Conservation (phyloP, 1,140 invertebrate species). For the Solenopsis invicta region DNA sequence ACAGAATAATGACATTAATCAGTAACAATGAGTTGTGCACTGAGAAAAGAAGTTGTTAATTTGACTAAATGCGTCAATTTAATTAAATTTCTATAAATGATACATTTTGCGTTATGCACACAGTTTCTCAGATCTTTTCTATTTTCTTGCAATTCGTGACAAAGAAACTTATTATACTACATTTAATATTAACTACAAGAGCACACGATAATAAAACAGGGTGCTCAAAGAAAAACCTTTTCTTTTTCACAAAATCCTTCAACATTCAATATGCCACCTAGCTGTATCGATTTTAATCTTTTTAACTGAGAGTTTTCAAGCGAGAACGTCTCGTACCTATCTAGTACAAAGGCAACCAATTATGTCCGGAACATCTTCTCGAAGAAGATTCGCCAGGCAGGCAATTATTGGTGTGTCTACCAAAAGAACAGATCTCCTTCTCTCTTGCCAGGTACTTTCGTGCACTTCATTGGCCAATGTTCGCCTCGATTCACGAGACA, state of each 20-base stretch:
- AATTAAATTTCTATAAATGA: too few species aligned
- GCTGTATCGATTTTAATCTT: conserved; percentile 51
- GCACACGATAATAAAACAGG: conserved; percentile 6
- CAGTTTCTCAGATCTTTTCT: neutral
- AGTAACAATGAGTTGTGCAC: neutral
- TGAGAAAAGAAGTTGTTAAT: too few species aligned
- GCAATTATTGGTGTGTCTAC: conserved; percentile 69
- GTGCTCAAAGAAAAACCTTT: conserved; percentile 14
- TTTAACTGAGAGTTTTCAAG: conserved; percentile 39
- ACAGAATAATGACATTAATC: neutral
- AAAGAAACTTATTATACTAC: neutral
- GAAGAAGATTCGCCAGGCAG: conserved; percentile 59
- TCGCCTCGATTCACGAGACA: conserved; percentile 33
- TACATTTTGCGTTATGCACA: neutral
- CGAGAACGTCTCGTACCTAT: conserved; percentile 44
- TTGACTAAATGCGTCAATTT: too few species aligned
- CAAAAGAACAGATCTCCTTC: conserved; percentile 53
- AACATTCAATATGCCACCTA: conserved; percentile 33
- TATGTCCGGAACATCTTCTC: conserved; percentile 68
- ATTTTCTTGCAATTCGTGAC: neutral
- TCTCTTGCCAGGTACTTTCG: conserved; percentile 34
- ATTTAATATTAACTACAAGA: conserved; percentile 6
- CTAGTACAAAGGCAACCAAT: conserved; percentile 72
- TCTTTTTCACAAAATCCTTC: neutral
- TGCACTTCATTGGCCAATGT: conserved; percentile 22